Evolutionary conservation across 2,797 vertebrate species (phyloP).

Genomic region (Gymnopithys bicolor): DNA sequence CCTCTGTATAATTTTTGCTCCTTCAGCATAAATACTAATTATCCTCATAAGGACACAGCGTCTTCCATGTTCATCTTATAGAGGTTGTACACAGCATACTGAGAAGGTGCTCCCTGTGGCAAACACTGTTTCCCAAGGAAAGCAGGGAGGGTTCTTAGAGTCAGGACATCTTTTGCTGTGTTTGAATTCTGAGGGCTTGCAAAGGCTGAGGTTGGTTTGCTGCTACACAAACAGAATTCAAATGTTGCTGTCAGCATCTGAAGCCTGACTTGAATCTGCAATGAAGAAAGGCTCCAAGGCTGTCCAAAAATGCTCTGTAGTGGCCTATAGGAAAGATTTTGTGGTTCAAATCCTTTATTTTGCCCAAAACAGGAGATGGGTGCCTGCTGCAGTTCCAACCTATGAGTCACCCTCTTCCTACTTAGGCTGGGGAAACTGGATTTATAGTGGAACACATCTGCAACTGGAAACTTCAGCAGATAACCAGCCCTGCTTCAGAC

Average conservation of each 20-base stretch:
- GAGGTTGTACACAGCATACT: not conserved
- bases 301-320: not conserved
- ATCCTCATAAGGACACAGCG: not conserved
- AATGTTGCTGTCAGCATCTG: not conserved
- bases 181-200: not conserved
- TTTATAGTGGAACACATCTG: rapidly evolving
- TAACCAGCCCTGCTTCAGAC: not conserved
- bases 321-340: not conserved
- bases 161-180: not conserved
- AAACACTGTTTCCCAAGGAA: not conserved
- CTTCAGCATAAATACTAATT: not conserved
- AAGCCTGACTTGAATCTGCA: conserved; percentile 20
- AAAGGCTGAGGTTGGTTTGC: not conserved
- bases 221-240: not conserved
- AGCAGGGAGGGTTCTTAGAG: not conserved
- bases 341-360: not conserved
- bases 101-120: not conserved
- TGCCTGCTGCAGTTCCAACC: not conserved
- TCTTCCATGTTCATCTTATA: not conserved
- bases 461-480: not conserved
- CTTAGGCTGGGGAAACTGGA: not conserved
- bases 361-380: rapidly evolving
- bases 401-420: not conserved
- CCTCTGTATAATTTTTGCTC: not conserved
- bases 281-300: not conserved